Conservation (phyloP, 2,888 invertebrate species). For the Erannis defoliaria region DNA sequence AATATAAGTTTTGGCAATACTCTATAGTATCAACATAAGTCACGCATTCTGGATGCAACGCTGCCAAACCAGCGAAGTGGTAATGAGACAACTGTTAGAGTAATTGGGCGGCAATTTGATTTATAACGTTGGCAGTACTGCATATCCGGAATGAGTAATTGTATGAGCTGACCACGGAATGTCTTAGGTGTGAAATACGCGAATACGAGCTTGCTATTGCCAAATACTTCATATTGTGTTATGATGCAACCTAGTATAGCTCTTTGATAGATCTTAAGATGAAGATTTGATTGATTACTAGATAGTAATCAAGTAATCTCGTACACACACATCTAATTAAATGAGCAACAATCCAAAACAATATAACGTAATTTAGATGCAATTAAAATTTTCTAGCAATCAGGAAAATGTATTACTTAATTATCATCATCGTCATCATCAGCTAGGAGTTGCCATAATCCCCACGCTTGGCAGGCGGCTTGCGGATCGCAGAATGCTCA, state of each 20-base stretch:
- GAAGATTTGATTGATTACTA: too few relatives aligned
- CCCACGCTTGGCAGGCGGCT: too few relatives aligned
- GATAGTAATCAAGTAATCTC: too few relatives aligned
- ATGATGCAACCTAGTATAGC: background rate
- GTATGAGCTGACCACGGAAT: constrained; percentile 11
- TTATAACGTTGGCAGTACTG: constrained; percentile 34
- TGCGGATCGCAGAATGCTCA: too few relatives aligned
- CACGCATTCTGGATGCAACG: constrained; percentile 10
- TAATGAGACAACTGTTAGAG: constrained; percentile 47
- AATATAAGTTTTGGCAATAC: background rate
- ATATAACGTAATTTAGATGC: too few relatives aligned
- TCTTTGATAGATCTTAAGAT: too few relatives aligned
- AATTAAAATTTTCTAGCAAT: too few relatives aligned
- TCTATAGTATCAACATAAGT: background rate
- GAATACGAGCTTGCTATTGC: background rate
- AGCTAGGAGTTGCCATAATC: too few relatives aligned
- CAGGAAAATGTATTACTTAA: too few relatives aligned
- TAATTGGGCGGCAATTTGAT: constrained; percentile 47
- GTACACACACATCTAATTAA: too few relatives aligned
- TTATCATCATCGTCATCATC: too few relatives aligned
- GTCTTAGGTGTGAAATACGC: constrained; percentile 13
- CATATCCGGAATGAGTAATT: constrained; percentile 26
- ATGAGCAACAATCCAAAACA: too few relatives aligned
- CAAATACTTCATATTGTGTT: background rate
- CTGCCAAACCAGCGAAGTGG: constrained; percentile 31